Evolutionary conservation across 2,888 invertebrate species (phyloP).

Genomic region (Mythimna ferrago): DNA sequence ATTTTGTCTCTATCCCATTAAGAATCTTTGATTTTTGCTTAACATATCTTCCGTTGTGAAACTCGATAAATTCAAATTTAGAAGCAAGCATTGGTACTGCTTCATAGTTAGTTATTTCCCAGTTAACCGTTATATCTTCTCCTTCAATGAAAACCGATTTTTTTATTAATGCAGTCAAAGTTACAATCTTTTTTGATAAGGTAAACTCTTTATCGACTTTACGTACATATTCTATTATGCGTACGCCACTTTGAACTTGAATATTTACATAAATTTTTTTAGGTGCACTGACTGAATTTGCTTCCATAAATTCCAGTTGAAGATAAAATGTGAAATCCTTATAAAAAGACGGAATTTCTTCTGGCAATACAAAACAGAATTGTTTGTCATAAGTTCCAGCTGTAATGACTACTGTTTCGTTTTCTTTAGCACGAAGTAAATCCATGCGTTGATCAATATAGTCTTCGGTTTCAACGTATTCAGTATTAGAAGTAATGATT

Average conservation of each 20-base stretch:
- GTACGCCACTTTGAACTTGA: neutral
- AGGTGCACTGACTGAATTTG: neutral
- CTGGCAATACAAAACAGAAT: conserved; percentile 34
- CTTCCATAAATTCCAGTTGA: conserved; percentile 4
- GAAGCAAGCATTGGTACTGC: neutral
- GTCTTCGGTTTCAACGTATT: neutral
- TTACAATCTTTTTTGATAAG: neutral
- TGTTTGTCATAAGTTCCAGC: conserved; percentile 6
- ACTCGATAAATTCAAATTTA: conserved; percentile 6
- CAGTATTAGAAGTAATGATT: neutral
- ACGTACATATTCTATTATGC: neutral
- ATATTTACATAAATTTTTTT: neutral
- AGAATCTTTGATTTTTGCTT: neutral
- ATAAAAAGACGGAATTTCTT: conserved; percentile 30
- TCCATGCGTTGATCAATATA: neutral
- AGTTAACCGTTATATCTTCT: neutral
- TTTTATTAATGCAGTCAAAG: neutral
- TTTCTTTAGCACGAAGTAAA: conserved; percentile 1
- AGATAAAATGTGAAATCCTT: conserved; percentile 20
- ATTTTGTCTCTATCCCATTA: neutral
- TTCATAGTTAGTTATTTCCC: neutral
- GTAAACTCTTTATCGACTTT: conserved; percentile 4
- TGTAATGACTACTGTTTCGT: neutral
- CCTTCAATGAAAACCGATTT: neutral
- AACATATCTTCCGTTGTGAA: neutral